Evolutionary conservation across 1,140 invertebrate genomes (phyloP).

Genomic region (Ostrea edulis): DNA sequence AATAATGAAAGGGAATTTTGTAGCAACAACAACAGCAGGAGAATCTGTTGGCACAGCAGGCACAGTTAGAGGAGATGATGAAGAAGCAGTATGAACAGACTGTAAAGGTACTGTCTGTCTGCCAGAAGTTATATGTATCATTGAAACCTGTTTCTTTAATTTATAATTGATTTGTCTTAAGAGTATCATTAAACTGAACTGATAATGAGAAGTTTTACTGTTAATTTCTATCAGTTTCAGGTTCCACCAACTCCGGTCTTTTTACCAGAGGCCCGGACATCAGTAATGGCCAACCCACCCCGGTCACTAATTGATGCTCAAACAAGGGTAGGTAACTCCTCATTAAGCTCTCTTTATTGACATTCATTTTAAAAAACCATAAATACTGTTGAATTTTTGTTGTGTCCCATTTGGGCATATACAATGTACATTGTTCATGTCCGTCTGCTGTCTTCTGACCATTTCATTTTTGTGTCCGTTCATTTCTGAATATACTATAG

Average conservation of each 20-base stretch:
- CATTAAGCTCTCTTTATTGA: background rate
- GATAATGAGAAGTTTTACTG: background rate
- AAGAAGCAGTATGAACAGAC: constrained; percentile 50
- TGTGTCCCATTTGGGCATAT: no score
- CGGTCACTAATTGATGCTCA: constrained; percentile 46
- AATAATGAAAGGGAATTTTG: background rate
- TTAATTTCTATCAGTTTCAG: background rate
- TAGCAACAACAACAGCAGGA: constrained; percentile 51
- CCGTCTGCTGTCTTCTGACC: no score
- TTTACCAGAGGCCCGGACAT: constrained; percentile 13
- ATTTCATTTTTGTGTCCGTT: no score
- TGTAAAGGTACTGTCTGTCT: constrained; percentile 33
- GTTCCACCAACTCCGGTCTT: background rate
- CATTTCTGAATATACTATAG: no score
- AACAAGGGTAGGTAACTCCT: constrained; percentile 47
- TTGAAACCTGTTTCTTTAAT: no score
- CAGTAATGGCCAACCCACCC: constrained; percentile 34
- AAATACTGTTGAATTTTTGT: no score
- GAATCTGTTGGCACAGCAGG: constrained; percentile 57
- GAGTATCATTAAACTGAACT: no score
- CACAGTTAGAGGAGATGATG: constrained; percentile 56
- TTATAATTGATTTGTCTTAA: no score
- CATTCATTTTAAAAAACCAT: background rate
- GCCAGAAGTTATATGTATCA: background rate
- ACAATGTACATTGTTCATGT: no score